Evolutionary conservation across 2,888 invertebrate species (phyloP), one percentile per base, ranked within the genome.

Genomic region (Gari tellinella): DNA sequence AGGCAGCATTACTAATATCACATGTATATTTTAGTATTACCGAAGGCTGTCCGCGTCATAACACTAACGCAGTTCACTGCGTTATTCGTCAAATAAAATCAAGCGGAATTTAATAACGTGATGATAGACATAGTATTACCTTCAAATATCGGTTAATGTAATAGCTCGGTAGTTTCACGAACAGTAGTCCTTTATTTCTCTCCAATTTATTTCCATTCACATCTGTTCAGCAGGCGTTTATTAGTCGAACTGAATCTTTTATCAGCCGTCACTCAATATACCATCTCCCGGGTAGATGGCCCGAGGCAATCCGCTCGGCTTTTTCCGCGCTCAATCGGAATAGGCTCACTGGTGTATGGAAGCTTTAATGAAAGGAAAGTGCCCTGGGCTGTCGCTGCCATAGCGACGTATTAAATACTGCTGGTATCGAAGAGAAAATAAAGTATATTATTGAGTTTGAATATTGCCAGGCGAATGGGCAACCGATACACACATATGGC

Each of bases 371-470:
- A 48, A 48, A 48, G 48, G 21, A 48, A 48, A 48, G 48, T 5
- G 48, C 72, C 55, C 25, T 38, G 52, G 68, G 72, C 68, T 37
- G 41, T 40, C 26, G 76, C 64, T 67, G 62, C 76, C 65, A 77
- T 72, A 56, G 61, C 72, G 60, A 77, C 76, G 68, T 60, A 72
- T 72, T 68, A 77, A 72, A 57, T 48, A 48, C 53, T 37, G 55
- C 55, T 19, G 48, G 52, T 64, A 64, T 55, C 40, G 64, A 23
- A 38, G 57, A 25, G 57, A 26, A 57, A 17, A 57, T 57, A 66
- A 72, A 65, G 66, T 72, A 72, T 72, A 72, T 66, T 72, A 69
- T 69, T 65, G 65, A 69, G 69, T 69, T 69, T 69, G 56, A 69
- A 69, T 69, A 69, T 69, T 52, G 56, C 62, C 37, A 52, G 21